These are phyloP conservation scores for Syrphus vitripennis DNA, from an alignment of 2,888 invertebrate species.

Conservation along the genomic window DNA sequence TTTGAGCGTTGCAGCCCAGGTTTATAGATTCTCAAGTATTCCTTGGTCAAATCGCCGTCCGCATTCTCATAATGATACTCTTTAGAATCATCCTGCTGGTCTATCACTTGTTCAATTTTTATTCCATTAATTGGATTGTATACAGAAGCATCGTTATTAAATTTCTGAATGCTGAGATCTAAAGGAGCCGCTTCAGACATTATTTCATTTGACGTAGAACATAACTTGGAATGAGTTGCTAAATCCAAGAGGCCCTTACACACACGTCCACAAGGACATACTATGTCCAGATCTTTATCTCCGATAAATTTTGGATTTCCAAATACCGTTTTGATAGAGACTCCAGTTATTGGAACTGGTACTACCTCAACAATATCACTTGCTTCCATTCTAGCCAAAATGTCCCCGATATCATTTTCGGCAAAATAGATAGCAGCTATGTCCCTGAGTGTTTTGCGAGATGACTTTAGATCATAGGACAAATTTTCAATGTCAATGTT, in stretches of 20 bases:
- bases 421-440: conserved; percentile 35
- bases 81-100: background rate
- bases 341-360: background rate
- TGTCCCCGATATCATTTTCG: background rate
- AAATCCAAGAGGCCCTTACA: conserved; percentile 89
- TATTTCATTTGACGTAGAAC: conserved; percentile 72
- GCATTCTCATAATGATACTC: background rate
- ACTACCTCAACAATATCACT: conserved; percentile 16
- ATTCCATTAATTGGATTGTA: background rate
- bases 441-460: conserved; percentile 18
- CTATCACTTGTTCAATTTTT: background rate
- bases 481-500: background rate
- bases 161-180: conserved; percentile 81
- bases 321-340: conserved; percentile 82
- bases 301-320: conserved; percentile 88
- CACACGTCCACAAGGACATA: conserved; percentile 84
- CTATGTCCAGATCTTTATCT: conserved; percentile 81
- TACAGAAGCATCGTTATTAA: conserved; percentile 75
- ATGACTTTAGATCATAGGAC: conserved; percentile 14
- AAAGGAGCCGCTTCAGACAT: conserved; percentile 63
- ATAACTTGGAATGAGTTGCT: conserved; percentile 87
- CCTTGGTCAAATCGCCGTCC: background rate
- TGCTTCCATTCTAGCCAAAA: conserved; percentile 18
- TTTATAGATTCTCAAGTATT: background rate
- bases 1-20: background rate